Evolutionary conservation across 2,888 invertebrate genomes (phyloP).

Genomic region (Epirrhoe tristata): DNA sequence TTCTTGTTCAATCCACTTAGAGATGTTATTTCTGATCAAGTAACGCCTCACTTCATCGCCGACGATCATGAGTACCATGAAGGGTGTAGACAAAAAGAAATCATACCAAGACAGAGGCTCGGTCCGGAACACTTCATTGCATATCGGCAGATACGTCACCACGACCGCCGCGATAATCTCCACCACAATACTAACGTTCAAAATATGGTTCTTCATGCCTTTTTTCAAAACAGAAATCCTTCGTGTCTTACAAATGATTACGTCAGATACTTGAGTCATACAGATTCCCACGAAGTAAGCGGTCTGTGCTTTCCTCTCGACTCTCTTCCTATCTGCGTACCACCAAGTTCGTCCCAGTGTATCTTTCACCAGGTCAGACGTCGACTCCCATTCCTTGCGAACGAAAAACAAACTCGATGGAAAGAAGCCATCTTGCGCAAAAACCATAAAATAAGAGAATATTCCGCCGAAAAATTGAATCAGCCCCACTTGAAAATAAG

Average conservation of each 20-base stretch:
- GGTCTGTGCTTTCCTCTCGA: constrained; percentile 91
- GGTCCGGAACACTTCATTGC: constrained; percentile 88
- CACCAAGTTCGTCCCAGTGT: constrained; percentile 92
- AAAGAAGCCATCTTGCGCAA: constrained; percentile 92
- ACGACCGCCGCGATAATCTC: constrained; percentile 88
- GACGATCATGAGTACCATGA: constrained; percentile 89
- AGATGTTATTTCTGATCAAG: constrained; percentile 88
- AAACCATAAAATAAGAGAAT: constrained; percentile 91
- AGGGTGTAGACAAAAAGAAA: constrained; percentile 90
- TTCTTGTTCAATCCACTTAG: constrained; percentile 90
- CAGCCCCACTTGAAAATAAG: constrained; percentile 94
- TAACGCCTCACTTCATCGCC: constrained; percentile 91
- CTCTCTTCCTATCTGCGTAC: constrained; percentile 87
- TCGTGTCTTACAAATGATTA: constrained; percentile 92
- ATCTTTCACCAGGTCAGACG: constrained; percentile 87
- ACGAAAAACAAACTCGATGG: constrained; percentile 88
- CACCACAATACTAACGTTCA: constrained; percentile 86
- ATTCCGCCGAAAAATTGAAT: constrained; percentile 94
- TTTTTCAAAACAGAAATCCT: constrained; percentile 90
- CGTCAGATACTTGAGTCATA: constrained; percentile 91
- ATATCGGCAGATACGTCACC: constrained; percentile 89
- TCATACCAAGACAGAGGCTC: constrained; percentile 88
- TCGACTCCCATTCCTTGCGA: constrained; percentile 89
- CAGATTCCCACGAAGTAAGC: constrained; percentile 93
- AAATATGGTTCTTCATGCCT: constrained; percentile 89